Percentiles rank a stretch among this genome's conserved stretches.
Conservation (phyloP, 2,797 vertebrate species). For the Schizothorax lantsangensis region DNA sequence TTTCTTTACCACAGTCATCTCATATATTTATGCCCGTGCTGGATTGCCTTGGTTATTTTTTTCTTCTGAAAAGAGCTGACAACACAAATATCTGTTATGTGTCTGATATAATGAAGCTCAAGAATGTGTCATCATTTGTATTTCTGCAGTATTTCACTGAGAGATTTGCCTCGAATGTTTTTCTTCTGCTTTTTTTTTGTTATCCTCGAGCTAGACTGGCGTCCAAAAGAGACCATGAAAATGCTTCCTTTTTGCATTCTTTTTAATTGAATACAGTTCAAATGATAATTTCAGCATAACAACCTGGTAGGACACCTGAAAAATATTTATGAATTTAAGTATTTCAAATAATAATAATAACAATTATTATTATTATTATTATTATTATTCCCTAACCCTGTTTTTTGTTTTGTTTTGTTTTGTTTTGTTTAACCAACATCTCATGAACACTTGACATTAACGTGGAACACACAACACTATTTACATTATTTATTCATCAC, state of each 20-base stretch:
- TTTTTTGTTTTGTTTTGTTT: neutral
- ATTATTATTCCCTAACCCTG: neutral
- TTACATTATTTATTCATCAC: no score
- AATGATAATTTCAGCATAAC: neutral
- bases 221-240: neutral
- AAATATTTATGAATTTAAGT: neutral
- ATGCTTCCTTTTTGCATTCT: neutral
- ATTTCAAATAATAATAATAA: neutral
- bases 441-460: no score
- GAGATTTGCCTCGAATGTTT: neutral
- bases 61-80: conserved; percentile 23
- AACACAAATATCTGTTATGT: conserved; percentile 32
- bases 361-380: neutral
- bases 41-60: neutral
- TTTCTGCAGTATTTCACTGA: conserved; percentile 19
- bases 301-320: neutral
- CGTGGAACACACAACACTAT: no score
- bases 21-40: conserved; percentile 3
- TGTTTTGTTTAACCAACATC: neutral
- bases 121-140: conserved; percentile 20
- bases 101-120: conserved; percentile 40
- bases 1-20: conserved; percentile 4
- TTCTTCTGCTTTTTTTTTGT: neutral
- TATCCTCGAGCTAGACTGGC: neutral
- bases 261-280: neutral